These are phyloP conservation scores for Phaethon lepturus DNA, from an alignment of 2,113 vertebrate genomes.

Conservation along the genomic window DNA sequence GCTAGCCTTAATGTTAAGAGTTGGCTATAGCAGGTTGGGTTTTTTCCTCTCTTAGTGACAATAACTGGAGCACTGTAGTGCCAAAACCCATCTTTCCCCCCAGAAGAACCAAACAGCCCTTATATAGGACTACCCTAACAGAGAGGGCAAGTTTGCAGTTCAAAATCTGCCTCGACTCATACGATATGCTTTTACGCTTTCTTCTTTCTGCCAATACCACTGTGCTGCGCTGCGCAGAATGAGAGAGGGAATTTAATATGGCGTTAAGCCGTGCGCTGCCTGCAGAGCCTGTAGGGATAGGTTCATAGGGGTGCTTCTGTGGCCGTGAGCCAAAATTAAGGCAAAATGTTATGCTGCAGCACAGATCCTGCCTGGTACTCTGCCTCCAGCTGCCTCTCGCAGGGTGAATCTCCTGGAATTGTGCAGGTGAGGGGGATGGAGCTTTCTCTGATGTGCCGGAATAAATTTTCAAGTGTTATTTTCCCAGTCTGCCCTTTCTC, in stretches of 20 bases:
- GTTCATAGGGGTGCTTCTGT: not conserved
- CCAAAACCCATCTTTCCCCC: not conserved
- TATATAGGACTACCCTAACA: not conserved
- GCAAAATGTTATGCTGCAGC: not conserved
- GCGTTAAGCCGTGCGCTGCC: not conserved
- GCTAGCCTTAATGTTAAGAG: not conserved
- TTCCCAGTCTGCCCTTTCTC: not conserved
- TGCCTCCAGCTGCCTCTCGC: not conserved
- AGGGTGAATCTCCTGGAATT: not conserved
- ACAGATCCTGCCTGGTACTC: not conserved
- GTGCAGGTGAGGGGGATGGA: not conserved
- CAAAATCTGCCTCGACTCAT: not conserved
- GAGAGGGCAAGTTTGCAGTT: not conserved
- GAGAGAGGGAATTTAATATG: constrained; percentile 44
- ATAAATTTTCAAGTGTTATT: constrained; percentile 18
- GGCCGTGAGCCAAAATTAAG: not conserved
- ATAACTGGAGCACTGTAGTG: not conserved
- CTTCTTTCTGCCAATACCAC: not conserved
- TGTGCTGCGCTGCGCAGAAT: not conserved
- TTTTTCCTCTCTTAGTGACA: not conserved
- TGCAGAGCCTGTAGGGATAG: not conserved
- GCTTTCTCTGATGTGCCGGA: not conserved
- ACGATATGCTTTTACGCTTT: not conserved
- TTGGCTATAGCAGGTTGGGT: not conserved
- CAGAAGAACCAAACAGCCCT: not conserved